Evolutionary conservation across 64 coral and sea anemone genomes (phyloP), one percentile per base, ranked within the genome.

Genomic region (Astreopora myriophthalma): DNA sequence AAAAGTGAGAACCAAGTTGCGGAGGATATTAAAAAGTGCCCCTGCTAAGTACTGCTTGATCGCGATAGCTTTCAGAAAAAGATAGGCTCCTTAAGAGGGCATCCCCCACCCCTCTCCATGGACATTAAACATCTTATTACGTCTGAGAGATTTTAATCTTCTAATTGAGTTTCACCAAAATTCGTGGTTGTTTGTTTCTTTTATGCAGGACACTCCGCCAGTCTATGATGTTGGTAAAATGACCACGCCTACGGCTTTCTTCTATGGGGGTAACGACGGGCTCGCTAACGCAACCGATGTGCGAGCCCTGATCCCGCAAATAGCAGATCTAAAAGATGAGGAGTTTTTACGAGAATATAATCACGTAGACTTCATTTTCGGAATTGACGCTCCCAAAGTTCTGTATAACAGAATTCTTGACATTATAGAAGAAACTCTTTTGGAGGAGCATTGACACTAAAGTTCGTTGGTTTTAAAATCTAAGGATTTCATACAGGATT

Each of bases 341-440:
- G 58, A 79, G 23, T 31, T 79, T 5, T 67, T 92, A 2, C 81
- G 63, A 3, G 71, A 91, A 25, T 95, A 82, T 73, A 95, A 95
- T 87, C 94, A 95, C 23, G 8, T 95, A 9, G 94, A 95, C 35
- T 95, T 95, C 70, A 24, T 95, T 2, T 35, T 80, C 17, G 94
- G 94, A 61, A 80, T 79, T 1, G 66, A 95, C 10, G 88, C 94
- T 3, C n/a, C 28, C 32, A 60, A 87, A 79, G 8, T 71, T 38
- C 73, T 95, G n/a, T 95, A 87, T 46, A 29, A 28, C 4, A 67
- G 77, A 19, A 68, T 95, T 37, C n/a, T 87, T 9, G 61, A 79
- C 1, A 79, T 95, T 24, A 12, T 83, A 8, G 31, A 65, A 22
- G 30, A 25, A 3, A 1, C 17, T 37, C 57, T 27, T 8, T 9